Conservation (phyloP, 1,140 invertebrate genomes). For the Drosophila fuyamai region DNA sequence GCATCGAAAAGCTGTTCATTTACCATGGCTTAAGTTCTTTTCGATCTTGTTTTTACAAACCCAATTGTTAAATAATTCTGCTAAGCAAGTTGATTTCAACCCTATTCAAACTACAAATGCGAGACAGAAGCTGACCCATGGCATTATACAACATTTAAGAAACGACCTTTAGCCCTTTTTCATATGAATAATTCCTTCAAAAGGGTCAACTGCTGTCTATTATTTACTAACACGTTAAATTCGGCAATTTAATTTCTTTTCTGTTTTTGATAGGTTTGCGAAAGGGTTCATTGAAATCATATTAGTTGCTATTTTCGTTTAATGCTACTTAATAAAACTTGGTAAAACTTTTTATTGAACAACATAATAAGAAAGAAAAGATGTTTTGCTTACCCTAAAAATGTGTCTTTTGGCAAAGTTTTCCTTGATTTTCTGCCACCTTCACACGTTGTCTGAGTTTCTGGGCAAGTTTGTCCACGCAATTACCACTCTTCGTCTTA, state of each 20-base stretch:
- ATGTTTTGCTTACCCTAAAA: not conserved
- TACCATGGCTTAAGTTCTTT: not conserved
- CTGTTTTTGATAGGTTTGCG: conserved; percentile 7
- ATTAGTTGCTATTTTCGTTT: not conserved
- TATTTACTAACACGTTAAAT: conserved; percentile 7
- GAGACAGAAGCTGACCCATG: conserved; percentile 2
- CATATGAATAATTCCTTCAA: not conserved
- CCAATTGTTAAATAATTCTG: conserved; percentile 12
- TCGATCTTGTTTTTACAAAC: not conserved
- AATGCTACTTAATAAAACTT: not conserved
- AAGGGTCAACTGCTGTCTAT: conserved; percentile 13
- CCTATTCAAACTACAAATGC: conserved; percentile 15
- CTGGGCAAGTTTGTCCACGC: conserved; percentile 9
- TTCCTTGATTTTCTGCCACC: conserved; percentile 6
- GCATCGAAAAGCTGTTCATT: conserved; percentile 3
- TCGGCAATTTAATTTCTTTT: conserved; percentile 24
- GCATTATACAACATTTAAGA: conserved; percentile 28
- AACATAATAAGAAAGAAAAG: not conserved
- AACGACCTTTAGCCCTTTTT: conserved; percentile 8
- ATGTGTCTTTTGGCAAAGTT: not conserved
- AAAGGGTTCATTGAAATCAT: not conserved
- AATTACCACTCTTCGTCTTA: conserved; percentile 34
- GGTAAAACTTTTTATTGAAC: not conserved
- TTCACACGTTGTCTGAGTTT: conserved; percentile 11
- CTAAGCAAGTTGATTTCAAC: conserved; percentile 16